A percentile compares a stretch with the other conserved stretches of the same genome.
Evolutionary conservation across 2,113 vertebrate genomes (phyloP).

Genomic region (Helogale parvula): DNA sequence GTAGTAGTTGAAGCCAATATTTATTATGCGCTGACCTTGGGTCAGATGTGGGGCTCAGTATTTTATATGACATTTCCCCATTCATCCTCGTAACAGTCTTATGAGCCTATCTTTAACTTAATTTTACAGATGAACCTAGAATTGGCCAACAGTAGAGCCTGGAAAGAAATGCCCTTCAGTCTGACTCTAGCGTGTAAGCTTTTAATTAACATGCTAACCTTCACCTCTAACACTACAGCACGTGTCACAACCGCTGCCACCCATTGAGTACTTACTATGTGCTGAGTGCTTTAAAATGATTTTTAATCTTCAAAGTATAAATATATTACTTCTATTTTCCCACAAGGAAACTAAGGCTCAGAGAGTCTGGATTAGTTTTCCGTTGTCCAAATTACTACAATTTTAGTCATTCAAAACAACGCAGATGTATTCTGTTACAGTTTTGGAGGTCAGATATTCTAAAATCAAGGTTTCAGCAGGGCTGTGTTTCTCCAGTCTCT

Average conservation of each 20-base stretch:
- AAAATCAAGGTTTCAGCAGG: not conserved
- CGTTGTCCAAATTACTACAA: not conserved
- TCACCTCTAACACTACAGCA: not conserved
- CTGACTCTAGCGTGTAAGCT: not conserved
- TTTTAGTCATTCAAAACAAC: constrained; percentile 24
- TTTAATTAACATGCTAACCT: not conserved
- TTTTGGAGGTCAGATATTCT: not conserved
- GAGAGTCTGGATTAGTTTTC: not conserved
- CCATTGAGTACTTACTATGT: not conserved
- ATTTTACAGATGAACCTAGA: not conserved
- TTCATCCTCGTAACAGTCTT: not conserved
- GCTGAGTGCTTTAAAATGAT: not conserved
- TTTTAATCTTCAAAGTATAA: not conserved
- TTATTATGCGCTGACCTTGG: not conserved
- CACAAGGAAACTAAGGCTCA: not conserved
- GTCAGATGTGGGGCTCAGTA: not conserved
- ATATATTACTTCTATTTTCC: not conserved
- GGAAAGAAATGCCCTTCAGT: not conserved
- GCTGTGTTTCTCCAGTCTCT: not conserved
- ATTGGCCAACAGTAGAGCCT: not conserved
- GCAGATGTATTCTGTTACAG: not conserved
- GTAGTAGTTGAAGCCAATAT: not conserved
- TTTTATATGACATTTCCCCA: constrained; percentile 23
- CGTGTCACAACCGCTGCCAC: not conserved
- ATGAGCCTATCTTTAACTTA: not conserved